Evolutionary conservation across 1,140 invertebrate species (phyloP).

Genomic region (Polyergus mexicanus): DNA sequence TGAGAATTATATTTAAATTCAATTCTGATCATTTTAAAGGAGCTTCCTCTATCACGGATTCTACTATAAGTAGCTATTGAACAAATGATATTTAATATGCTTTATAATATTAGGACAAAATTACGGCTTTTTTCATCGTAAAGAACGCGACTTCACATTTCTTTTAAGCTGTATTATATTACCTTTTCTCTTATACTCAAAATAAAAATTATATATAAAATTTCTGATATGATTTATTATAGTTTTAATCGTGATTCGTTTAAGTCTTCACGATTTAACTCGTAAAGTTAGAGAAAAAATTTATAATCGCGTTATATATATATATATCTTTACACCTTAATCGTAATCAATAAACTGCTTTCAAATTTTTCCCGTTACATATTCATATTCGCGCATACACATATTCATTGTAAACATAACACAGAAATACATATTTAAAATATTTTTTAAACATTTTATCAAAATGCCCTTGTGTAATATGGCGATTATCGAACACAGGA

Average conservation of each 20-base stretch:
- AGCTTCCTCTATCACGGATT: too few relatives aligned
- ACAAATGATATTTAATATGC: too few relatives aligned
- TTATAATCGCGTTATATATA: not conserved
- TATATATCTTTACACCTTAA: not conserved
- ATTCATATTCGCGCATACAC: not conserved
- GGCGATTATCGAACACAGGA: not conserved
- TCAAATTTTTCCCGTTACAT: not conserved
- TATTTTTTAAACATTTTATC: not conserved
- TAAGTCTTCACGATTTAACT: not conserved
- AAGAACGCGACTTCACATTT: not conserved
- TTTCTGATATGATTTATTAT: slow-evolving; percentile 8
- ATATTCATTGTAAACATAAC: not conserved
- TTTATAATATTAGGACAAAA: too few relatives aligned
- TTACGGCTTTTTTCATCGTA: too few relatives aligned
- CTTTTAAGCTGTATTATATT: slow-evolving; percentile 17
- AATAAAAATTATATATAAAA: not conserved
- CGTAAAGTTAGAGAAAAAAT: not conserved
- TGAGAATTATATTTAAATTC: too few relatives aligned
- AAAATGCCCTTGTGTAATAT: not conserved
- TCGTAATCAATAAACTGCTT: not conserved
- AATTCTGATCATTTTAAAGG: too few relatives aligned
- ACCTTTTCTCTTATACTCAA: not conserved
- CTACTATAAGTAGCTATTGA: too few relatives aligned
- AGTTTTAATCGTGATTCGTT: not conserved
- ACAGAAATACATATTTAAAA: not conserved